These are phyloP conservation scores for Perca flavescens DNA, from an alignment of 2,113 vertebrate genomes.

Conservation along the genomic window DNA sequence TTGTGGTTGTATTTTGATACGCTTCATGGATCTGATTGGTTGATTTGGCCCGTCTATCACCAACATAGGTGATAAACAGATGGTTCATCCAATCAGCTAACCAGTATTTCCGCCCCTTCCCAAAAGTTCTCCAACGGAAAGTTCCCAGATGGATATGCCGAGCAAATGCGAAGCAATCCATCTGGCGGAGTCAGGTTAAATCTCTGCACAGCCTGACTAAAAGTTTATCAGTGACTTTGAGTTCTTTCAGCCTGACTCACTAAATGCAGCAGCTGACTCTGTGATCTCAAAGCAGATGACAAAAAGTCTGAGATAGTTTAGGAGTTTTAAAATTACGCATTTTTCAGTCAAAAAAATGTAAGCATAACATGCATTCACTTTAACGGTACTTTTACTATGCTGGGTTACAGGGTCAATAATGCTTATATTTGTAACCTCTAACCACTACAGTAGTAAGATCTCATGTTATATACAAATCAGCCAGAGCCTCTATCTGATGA, in stretches of 20 bases:
- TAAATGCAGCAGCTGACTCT: slow-evolving; percentile 11
- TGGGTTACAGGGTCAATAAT: neutral
- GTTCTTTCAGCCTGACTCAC: slow-evolving; percentile 20
- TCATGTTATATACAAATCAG: slow-evolving; percentile 4
- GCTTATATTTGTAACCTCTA: neutral
- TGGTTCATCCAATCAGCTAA: too few relatives aligned
- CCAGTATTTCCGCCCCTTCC: too few relatives aligned
- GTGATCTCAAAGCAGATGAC: neutral
- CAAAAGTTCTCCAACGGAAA: too few relatives aligned
- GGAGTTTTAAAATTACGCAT: neutral
- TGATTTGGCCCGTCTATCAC: too few relatives aligned
- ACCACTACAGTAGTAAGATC: neutral
- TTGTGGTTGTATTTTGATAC: too few relatives aligned
- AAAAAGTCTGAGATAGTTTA: neutral
- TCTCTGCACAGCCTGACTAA: slow-evolving; percentile 37
- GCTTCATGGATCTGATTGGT: too few relatives aligned
- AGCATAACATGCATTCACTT: neutral
- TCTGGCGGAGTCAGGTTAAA: too few relatives aligned
- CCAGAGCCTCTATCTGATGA: slow-evolving; percentile 27
- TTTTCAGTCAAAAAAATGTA: neutral
- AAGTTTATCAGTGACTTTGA: slow-evolving; percentile 49
- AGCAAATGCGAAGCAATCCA: too few relatives aligned
- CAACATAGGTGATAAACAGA: too few relatives aligned
- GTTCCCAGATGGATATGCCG: too few relatives aligned
- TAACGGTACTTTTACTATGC: too few relatives aligned